These are phyloP conservation scores for Diarsia dahlii DNA, from an alignment of 2,888 invertebrate genomes.

Conservation along the genomic window DNA sequence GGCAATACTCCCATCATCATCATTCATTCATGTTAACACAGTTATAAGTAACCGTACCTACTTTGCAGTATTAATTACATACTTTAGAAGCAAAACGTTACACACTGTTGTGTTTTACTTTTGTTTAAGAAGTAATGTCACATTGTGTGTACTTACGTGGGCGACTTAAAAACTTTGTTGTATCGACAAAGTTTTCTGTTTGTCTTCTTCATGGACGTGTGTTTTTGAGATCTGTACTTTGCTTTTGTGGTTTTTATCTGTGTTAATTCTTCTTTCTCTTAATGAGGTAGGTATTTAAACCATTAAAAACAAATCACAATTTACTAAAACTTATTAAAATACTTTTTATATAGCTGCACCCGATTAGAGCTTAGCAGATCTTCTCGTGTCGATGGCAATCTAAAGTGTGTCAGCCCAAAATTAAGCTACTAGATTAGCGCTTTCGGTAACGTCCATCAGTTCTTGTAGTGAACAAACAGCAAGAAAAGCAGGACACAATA, in stretches of 20 bases:
- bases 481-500: too few relatives aligned
- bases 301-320: not conserved
- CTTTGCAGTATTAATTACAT: not conserved
- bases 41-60: too few relatives aligned
- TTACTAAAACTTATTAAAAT: too few relatives aligned
- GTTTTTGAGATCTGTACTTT: not conserved
- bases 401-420: too few relatives aligned
- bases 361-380: too few relatives aligned
- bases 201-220: not conserved
- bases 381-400: too few relatives aligned
- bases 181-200: not conserved
- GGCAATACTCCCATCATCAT: not conserved
- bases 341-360: too few relatives aligned
- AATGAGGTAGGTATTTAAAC: too few relatives aligned
- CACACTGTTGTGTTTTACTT: not conserved
- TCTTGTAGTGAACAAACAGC: too few relatives aligned
- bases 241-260: not conserved
- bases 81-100: not conserved
- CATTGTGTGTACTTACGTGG: constrained; percentile 2
- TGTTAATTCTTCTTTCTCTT: not conserved
- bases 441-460: too few relatives aligned
- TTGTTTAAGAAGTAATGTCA: not conserved
- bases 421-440: too few relatives aligned
- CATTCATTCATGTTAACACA: too few relatives aligned
- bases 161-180: constrained; percentile 10